Percentiles rank a stretch among this genome's conserved stretches.
These are phyloP conservation scores for Falco punctatus DNA, from an alignment of 2,113 vertebrate genomes.

Conservation along the genomic window DNA sequence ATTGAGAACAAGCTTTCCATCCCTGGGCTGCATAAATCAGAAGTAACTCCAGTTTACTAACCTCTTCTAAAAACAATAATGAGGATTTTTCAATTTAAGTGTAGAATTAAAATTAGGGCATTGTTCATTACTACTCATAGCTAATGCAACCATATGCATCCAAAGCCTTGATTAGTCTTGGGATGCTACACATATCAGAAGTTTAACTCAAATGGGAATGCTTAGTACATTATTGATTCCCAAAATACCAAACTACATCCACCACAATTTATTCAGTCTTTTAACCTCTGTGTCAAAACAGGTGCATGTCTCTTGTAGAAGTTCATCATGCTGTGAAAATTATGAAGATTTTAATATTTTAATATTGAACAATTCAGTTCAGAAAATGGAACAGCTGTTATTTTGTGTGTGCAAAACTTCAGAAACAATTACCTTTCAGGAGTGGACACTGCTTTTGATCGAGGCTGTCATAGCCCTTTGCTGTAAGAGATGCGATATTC, in stretches of 20 bases:
- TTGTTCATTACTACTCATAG: neutral
- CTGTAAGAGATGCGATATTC: constrained; percentile 62
- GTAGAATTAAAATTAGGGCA: neutral
- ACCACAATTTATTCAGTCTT: neutral
- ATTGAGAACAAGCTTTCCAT: neutral
- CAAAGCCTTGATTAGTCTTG: neutral
- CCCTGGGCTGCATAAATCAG: neutral
- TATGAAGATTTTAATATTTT: neutral
- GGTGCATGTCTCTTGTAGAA: neutral
- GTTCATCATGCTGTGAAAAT: constrained; percentile 39
- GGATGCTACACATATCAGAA: neutral
- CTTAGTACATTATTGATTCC: neutral
- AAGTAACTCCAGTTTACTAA: neutral
- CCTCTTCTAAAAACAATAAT: neutral
- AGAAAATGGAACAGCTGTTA: neutral
- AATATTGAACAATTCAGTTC: neutral
- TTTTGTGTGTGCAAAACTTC: neutral
- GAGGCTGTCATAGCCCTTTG: constrained; percentile 41
- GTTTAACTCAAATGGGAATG: neutral
- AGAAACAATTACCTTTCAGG: constrained; percentile 33
- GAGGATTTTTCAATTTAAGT: neutral
- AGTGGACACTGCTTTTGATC: constrained; percentile 32
- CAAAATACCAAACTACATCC: neutral
- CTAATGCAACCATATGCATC: neutral
- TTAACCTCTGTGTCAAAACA: neutral